phyloP scores from a whole-genome alignment of 2,888 invertebrate species.

The Smittia aterrima region DNA sequence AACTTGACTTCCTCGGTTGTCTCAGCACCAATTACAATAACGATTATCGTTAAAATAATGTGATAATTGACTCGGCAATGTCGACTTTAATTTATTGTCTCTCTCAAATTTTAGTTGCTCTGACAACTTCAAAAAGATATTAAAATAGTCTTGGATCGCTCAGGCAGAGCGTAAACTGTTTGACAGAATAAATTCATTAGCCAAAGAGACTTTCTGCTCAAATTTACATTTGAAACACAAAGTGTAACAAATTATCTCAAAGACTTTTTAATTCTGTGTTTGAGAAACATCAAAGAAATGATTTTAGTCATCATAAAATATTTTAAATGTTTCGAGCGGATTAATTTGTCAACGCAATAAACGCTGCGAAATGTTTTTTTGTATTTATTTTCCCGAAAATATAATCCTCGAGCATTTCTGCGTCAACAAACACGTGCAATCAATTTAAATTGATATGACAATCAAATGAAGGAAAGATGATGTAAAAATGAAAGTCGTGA shows the following conservation, averaged over 20 bases:
- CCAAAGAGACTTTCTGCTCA: background rate
- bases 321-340: constrained; percentile 2
- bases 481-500: too few species aligned
- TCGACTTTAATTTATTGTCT: constrained; percentile 21
- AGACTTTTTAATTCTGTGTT: background rate
- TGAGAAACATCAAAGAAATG: constrained; percentile 19
- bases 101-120: background rate
- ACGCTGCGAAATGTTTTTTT: too few species aligned
- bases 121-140: too few species aligned
- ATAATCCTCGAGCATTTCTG: too few species aligned
- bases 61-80: constrained; percentile 38
- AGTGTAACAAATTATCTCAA: constrained; percentile 14
- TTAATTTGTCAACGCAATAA: constrained; percentile 15
- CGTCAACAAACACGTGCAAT: too few species aligned
- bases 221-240: constrained; percentile 1
- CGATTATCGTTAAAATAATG: constrained; percentile 38
- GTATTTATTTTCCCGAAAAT: too few species aligned
- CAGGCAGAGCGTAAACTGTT: background rate
- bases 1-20: background rate
- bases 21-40: constrained; percentile 27
- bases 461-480: too few species aligned
- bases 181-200: background rate
- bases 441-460: too few species aligned
- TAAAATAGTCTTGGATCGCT: background rate
- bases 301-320: constrained; percentile 19